Conservation (phyloP, 2,113 vertebrate species). For the Ardeotis arabs region DNA sequence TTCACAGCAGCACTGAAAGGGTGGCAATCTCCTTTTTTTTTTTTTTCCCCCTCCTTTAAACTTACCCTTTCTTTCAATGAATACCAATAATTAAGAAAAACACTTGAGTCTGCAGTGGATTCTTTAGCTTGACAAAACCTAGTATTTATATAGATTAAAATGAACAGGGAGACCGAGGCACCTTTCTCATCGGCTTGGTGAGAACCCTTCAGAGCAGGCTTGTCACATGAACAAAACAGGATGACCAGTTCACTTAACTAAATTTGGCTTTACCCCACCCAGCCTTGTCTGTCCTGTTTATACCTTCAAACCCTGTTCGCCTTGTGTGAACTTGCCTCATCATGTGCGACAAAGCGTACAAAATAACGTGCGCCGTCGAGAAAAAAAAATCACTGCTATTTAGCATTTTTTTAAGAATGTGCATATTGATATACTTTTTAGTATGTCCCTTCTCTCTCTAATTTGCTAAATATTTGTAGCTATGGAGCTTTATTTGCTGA, state of each 20-base stretch:
- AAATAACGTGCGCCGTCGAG: rapidly evolving
- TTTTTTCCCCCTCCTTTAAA: background rate
- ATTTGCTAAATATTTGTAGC: background rate
- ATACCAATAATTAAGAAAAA: conserved; percentile 70
- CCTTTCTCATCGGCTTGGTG: background rate
- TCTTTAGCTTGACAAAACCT: conserved; percentile 48
- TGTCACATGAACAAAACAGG: background rate
- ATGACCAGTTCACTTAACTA: conserved; percentile 16
- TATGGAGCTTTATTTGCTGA: background rate
- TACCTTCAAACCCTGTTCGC: background rate
- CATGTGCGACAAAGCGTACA: background rate
- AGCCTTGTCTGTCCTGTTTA: conserved; percentile 56
- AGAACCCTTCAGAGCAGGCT: background rate
- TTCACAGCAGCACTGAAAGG: conserved; percentile 70
- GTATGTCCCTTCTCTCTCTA: background rate
- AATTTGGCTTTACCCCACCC: conserved; percentile 20
- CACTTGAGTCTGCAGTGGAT: conserved; percentile 5
- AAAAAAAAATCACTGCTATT: background rate
- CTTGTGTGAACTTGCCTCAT: conserved; percentile 1
- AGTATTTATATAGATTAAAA: background rate
- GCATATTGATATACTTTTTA: background rate
- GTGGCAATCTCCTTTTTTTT: conserved; percentile 16
- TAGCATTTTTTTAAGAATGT: background rate
- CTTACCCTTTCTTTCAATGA: conserved; percentile 63
- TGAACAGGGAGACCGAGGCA: background rate